Conservation (phyloP, 2,113 vertebrate genomes). For the Mastomys natalensis region DNA sequence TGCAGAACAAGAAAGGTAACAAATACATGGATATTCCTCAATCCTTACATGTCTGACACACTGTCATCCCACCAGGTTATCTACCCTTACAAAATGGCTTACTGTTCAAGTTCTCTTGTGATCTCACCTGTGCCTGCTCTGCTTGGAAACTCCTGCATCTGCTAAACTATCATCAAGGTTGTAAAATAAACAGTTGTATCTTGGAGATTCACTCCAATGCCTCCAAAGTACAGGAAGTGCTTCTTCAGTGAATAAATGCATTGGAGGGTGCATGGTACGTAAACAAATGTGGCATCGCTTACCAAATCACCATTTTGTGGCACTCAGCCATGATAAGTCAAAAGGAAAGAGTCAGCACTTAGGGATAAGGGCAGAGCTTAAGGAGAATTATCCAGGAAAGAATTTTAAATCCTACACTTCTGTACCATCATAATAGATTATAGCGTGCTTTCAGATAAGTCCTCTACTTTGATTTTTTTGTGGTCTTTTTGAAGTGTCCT, state of each 20-base stretch:
- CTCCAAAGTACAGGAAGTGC: background rate
- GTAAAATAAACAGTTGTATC: background rate
- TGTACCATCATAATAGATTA: background rate
- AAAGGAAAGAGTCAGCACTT: background rate
- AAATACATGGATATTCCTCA: background rate
- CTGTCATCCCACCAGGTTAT: background rate
- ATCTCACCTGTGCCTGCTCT: background rate
- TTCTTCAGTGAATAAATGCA: background rate
- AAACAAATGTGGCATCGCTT: background rate
- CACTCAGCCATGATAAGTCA: background rate
- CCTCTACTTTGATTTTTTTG: slow-evolving; percentile 14
- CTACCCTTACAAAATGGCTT: background rate
- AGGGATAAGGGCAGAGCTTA: background rate
- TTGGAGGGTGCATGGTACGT: background rate
- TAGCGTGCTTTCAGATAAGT: background rate
- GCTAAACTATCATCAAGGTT: background rate
- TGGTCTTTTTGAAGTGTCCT: background rate
- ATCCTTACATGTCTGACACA: background rate
- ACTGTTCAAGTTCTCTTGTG: background rate
- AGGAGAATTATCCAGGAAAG: background rate
- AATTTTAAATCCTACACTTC: slow-evolving; percentile 28
- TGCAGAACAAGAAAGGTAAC: background rate
- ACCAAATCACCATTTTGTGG: background rate
- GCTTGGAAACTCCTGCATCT: background rate
- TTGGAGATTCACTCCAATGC: background rate